These are phyloP conservation scores for Ichneumoninae sp. DNA, from an alignment of 2,888 invertebrate species.

Conservation along the genomic window DNA sequence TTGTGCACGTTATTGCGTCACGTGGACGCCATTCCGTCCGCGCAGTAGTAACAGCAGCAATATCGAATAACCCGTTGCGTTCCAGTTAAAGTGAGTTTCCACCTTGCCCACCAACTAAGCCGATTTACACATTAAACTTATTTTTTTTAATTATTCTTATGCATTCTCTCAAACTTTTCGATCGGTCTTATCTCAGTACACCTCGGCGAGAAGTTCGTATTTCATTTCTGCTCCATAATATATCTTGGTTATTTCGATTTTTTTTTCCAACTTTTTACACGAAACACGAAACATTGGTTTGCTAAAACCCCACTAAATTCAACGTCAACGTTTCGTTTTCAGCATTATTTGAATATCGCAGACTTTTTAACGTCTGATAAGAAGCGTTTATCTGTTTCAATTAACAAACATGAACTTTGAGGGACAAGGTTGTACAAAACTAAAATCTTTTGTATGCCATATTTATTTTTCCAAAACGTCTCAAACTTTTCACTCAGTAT, in stretches of 20 bases:
- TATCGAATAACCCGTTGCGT: slow-evolving; percentile 63
- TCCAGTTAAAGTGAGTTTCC: slow-evolving; percentile 60
- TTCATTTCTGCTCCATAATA: slow-evolving; percentile 8
- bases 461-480: neutral
- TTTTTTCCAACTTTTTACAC: neutral
- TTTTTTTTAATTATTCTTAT: neutral
- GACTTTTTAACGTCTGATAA: neutral
- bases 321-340: neutral
- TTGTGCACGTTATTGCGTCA: slow-evolving; percentile 63
- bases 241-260: neutral
- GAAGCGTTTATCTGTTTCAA: neutral
- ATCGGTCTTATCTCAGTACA: neutral
- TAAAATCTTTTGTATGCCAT: too few relatives aligned
- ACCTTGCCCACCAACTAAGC: slow-evolving; percentile 31
- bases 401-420: neutral
- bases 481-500: neutral
- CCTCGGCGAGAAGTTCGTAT: neutral
- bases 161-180: neutral
- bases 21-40: slow-evolving; percentile 57
- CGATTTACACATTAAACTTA: slow-evolving; percentile 8
- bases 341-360: neutral
- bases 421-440: too few relatives aligned
- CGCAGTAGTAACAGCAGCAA: slow-evolving; percentile 37
- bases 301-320: too few relatives aligned
- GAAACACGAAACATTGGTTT: neutral